phyloP scores from a whole-genome alignment of 2,113 vertebrate species.

The Eleginops maclovinus region DNA sequence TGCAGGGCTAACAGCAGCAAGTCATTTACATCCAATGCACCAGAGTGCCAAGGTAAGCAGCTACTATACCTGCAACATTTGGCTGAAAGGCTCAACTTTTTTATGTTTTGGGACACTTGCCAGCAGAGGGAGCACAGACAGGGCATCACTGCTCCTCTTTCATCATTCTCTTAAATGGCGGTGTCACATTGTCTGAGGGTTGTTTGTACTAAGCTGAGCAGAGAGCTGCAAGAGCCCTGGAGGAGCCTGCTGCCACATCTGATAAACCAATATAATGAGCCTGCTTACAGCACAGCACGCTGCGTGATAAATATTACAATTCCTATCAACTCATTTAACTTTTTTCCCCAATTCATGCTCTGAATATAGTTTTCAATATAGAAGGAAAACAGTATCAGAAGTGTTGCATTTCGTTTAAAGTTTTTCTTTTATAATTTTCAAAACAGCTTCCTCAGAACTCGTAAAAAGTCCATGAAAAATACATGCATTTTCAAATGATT shows the following conservation, averaged over 20 bases:
- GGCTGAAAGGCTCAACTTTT: conserved; percentile 38
- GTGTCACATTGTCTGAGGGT: conserved; percentile 50
- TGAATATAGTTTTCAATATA: not conserved
- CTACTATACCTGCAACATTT: conserved; percentile 51
- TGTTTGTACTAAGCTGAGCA: conserved; percentile 53
- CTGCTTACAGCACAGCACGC: conserved; percentile 25
- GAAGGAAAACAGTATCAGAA: not conserved
- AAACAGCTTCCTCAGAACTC: not conserved
- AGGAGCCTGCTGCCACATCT: conserved; percentile 57
- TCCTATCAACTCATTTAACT: conserved; percentile 1
- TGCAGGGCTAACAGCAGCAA: conserved; percentile 54
- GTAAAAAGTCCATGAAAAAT: not conserved
- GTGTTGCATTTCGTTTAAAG: not conserved
- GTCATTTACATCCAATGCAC: conserved; percentile 71
- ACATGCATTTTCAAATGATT: not conserved
- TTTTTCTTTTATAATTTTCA: not conserved
- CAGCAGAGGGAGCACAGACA: conserved; percentile 45
- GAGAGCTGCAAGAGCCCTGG: conserved; percentile 41
- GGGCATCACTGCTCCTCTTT: conserved; percentile 15
- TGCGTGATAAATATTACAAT: conserved; percentile 17
- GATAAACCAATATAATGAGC: conserved; percentile 53
- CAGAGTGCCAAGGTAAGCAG: conserved; percentile 72
- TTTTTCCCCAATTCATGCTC: not conserved
- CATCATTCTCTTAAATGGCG: conserved; percentile 53
- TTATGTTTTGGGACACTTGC: conserved; percentile 19